phyloP scores from a whole-genome alignment of 2,888 invertebrate species.

The Pterostichus niger region DNA sequence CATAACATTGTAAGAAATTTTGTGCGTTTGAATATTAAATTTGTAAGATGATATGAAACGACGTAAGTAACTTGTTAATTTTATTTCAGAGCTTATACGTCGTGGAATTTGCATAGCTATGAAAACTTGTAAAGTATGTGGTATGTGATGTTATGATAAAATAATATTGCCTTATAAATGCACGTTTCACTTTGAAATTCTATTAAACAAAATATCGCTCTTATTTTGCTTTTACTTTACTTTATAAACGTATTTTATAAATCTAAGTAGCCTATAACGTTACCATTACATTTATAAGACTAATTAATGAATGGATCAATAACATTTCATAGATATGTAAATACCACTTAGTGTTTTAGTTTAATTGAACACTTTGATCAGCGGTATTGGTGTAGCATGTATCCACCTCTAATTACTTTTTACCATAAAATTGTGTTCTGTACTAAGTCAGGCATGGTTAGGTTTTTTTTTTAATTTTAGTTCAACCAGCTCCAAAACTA shows the following conservation, averaged over 20 bases:
- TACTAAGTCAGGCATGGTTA: too few species aligned
- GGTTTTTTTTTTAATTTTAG: too few species aligned
- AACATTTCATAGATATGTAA: too few species aligned
- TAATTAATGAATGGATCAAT: too few species aligned
- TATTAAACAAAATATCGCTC: background rate
- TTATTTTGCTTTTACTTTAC: background rate
- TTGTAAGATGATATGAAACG: slow-evolving; percentile 20
- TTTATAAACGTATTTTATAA: background rate
- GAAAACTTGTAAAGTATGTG: slow-evolving; percentile 6
- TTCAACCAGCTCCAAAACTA: too few species aligned
- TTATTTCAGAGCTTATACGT: slow-evolving; percentile 16
- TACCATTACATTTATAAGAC: too few species aligned
- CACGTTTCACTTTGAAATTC: background rate
- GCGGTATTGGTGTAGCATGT: too few species aligned
- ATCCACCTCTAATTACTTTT: too few species aligned
- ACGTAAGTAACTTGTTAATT: slow-evolving; percentile 23
- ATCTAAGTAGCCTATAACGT: background rate
- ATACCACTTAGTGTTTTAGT: too few species aligned
- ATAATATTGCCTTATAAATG: slow-evolving; percentile 14
- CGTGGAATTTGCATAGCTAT: slow-evolving; percentile 15
- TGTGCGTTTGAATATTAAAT: background rate
- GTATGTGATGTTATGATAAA: background rate
- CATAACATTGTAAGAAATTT: background rate
- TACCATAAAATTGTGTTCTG: too few species aligned
- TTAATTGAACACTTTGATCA: too few species aligned